Evolutionary conservation across 2,113 vertebrate species (phyloP), one percentile per base, ranked within the genome.

Genomic region (Siniperca chuatsi): DNA sequence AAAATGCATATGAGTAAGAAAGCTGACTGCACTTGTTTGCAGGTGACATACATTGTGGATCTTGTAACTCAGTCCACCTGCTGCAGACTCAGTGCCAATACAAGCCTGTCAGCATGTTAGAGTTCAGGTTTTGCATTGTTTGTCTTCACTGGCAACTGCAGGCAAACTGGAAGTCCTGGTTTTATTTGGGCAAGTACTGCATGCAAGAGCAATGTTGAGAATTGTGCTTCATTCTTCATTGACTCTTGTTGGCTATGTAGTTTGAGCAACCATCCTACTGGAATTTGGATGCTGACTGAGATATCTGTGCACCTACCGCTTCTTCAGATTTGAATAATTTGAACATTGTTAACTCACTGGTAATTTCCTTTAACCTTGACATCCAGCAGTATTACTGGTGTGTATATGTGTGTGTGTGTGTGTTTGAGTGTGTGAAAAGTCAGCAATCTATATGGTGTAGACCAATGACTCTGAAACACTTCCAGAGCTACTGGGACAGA

Each of bases 91-190:
- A 7, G 33, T 0, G 62, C 71, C 67, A 76, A 88, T 79, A 81
- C 80, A 44, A 60, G 68, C 40, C 79, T 74, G 75, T 89, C 74
- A 88, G 71, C 82, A 72, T 9, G 25, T 48, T 55, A 4, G 54
- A 86, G 68, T 89, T 89, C 79, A 81, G 50, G 58, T 71, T 85
- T 61, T 46, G 42, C 50, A 25, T n/a, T 44, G 1, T 81, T 85
- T 74, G 68, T 84, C 82, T 61, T 77, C n/a, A 70, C 75, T 90
- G 89, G 82, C 84, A 76, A 62, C 42, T 77, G 84, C 48, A 4
- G 89, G 1, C n/a, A 75, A 93, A 94, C 91, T 84, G 89, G 93
- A 92, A 92, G 75, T 83, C 84, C 93, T 75, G 69, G 82, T 92
- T 92, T 90, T 81, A 72, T 85, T 90, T 85, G 64, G 20, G 37